These are phyloP conservation scores for Noctua fimbriata DNA, from an alignment of 2,888 invertebrate species.

Conservation along the genomic window DNA sequence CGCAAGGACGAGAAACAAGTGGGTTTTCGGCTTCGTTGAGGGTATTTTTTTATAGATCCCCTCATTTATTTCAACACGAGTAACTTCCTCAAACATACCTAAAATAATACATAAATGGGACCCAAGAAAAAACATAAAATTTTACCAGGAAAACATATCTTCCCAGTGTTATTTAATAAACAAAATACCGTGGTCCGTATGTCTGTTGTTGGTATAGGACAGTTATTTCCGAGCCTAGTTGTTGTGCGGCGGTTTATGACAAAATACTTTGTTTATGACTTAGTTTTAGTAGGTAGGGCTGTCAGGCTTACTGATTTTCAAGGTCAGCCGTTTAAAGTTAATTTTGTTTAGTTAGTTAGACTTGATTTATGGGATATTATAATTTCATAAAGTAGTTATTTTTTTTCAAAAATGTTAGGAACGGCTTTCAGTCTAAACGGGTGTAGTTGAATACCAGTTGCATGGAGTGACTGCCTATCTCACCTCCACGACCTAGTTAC, in stretches of 20 bases:
- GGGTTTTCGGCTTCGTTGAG: background rate
- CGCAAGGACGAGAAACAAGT: background rate
- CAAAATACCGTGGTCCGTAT: slow-evolving; percentile 34
- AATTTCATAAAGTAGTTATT: background rate
- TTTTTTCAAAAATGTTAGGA: no score
- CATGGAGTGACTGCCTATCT: background rate
- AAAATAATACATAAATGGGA: slow-evolving; percentile 22
- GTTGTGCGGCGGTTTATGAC: slow-evolving; percentile 33
- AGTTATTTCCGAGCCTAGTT: slow-evolving; percentile 36
- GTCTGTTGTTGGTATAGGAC: slow-evolving; percentile 26
- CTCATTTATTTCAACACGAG: background rate
- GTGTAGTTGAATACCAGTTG: background rate
- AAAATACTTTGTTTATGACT: slow-evolving; percentile 42
- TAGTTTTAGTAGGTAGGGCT: slow-evolving; percentile 20
- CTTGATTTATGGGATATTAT: background rate
- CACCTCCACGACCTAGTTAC: background rate
- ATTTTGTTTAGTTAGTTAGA: background rate
- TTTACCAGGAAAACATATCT: slow-evolving; percentile 24
- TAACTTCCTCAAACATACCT: background rate
- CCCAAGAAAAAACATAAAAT: slow-evolving; percentile 9
- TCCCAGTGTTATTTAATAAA: slow-evolving; percentile 50
- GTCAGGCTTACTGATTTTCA: background rate
- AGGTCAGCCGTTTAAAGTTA: background rate
- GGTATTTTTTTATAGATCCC: background rate
- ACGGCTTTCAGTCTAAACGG: background rate